Evolutionary conservation across 2,113 vertebrate genomes (phyloP).

Genomic region (Dendropsophus ebraccatus): DNA sequence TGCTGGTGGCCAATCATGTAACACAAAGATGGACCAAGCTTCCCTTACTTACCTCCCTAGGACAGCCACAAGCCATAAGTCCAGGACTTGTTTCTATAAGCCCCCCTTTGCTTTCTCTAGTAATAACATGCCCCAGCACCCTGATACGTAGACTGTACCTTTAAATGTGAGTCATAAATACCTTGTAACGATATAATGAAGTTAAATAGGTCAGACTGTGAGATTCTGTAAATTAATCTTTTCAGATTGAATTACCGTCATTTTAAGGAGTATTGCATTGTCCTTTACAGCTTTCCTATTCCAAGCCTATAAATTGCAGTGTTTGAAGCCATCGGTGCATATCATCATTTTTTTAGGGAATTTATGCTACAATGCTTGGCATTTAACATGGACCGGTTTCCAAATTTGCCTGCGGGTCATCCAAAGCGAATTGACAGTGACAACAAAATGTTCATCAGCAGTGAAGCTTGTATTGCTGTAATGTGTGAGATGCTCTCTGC

Average conservation of each 20-base stretch:
- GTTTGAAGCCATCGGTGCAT: slow-evolving; percentile 31
- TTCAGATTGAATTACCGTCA: slow-evolving; percentile 30
- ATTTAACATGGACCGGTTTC: slow-evolving; percentile 42
- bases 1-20: too few relatives aligned
- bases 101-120: too few relatives aligned
- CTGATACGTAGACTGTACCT: neutral
- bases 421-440: slow-evolving; percentile 39
- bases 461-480: slow-evolving; percentile 2
- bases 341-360: slow-evolving; percentile 17
- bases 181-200: neutral
- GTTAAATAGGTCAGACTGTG: slow-evolving; percentile 25
- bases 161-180: neutral
- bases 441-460: slow-evolving; percentile 46
- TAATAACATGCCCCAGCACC: too few relatives aligned
- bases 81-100: too few relatives aligned
- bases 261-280: slow-evolving; percentile 15
- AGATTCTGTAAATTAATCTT: slow-evolving; percentile 27
- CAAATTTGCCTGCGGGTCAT: slow-evolving; percentile 43
- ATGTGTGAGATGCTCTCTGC: slow-evolving; percentile 34
- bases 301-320: slow-evolving; percentile 17
- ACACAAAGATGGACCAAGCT: too few relatives aligned
- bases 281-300: slow-evolving; percentile 8
- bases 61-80: too few relatives aligned
- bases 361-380: slow-evolving; percentile 48
- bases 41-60: too few relatives aligned